A percentile compares a stretch with the other conserved stretches of the same genome.
Conservation (phyloP, 2,888 invertebrate species). For the Diarsia dahlii region DNA sequence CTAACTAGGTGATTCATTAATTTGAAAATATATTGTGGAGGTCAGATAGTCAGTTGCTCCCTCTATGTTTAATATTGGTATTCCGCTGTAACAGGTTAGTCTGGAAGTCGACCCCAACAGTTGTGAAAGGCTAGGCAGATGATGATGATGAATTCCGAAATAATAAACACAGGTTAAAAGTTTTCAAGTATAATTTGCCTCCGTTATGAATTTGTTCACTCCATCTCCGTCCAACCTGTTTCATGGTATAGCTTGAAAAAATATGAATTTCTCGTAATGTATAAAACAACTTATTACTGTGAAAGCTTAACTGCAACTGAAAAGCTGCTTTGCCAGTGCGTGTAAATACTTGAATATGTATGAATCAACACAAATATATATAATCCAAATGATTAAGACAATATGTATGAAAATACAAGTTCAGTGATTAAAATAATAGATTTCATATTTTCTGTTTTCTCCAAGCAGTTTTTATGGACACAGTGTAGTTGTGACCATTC, state of each 20-base stretch:
- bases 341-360: slow-evolving; percentile 18
- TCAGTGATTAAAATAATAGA: not conserved
- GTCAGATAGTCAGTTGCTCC: no score
- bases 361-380: slow-evolving; percentile 10
- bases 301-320: not conserved
- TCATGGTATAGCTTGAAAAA: not conserved
- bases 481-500: no score
- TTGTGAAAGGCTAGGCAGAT: no score
- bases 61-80: no score
- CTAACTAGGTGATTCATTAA: not conserved
- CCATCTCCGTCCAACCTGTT: no score
- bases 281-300: not conserved
- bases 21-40: not conserved
- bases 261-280: not conserved
- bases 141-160: not conserved
- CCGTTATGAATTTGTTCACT: not conserved
- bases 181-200: no score
- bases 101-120: no score
- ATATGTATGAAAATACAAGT: slow-evolving; percentile 16
- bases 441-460: not conserved
- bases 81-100: no score
- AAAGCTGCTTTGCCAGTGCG: not conserved
- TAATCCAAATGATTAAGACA: slow-evolving; percentile 19
- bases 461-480: no score
- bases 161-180: not conserved